These are phyloP conservation scores for Candoia aspera DNA, from an alignment of 2,113 vertebrate genomes.

Conservation along the genomic window DNA sequence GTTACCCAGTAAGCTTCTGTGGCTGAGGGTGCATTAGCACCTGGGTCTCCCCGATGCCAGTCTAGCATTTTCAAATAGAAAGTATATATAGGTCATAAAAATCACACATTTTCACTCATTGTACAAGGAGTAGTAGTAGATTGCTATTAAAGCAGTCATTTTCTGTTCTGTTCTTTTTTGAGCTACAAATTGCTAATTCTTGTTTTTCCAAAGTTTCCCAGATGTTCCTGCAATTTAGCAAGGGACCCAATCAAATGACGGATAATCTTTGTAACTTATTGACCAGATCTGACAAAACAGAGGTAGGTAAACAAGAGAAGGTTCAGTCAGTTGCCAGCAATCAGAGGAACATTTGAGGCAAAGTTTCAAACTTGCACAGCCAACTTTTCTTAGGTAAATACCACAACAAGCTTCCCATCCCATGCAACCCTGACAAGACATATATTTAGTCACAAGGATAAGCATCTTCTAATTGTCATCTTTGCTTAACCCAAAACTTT, in stretches of 20 bases:
- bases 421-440: not conserved
- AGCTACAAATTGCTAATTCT: not conserved
- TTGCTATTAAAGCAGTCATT: not conserved
- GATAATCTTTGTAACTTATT: not conserved
- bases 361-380: not conserved
- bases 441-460: not conserved
- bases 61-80: not conserved
- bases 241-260: not conserved
- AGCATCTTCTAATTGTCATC: not conserved
- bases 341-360: not conserved
- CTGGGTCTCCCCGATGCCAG: not conserved
- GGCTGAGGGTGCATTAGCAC: not conserved
- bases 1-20: not conserved
- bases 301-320: not conserved
- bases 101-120: not conserved
- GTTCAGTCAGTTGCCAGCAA: not conserved
- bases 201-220: not conserved
- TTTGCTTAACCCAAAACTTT: not conserved
- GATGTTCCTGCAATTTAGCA: not conserved
- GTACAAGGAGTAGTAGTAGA: not conserved
- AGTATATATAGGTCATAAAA: not conserved
- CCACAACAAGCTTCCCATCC: not conserved
- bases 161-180: not conserved
- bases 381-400: not conserved
- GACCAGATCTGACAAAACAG: not conserved